These are phyloP conservation scores for Apamea crenata DNA, from an alignment of 2,888 invertebrate species.

Conservation along the genomic window DNA sequence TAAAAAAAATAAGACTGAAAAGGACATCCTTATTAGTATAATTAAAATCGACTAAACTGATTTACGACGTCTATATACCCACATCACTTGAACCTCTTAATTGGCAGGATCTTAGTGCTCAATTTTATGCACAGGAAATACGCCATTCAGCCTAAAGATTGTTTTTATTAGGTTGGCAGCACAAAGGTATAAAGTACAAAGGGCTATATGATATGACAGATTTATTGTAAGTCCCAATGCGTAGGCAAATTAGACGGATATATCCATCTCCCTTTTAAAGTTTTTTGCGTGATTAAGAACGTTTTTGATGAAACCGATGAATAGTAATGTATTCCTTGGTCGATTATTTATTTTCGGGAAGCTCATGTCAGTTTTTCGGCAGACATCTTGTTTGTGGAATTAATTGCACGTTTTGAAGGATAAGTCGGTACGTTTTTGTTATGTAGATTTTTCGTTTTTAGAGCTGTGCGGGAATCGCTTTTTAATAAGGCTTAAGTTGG, in stretches of 20 bases:
- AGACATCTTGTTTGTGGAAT: constrained; percentile 62
- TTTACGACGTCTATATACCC: constrained; percentile 80
- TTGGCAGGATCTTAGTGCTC: constrained; percentile 80
- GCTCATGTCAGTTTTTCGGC: constrained; percentile 71
- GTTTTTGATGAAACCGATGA: constrained; percentile 78
- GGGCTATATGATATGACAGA: constrained; percentile 88
- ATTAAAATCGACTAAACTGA: constrained; percentile 82
- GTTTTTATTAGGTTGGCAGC: constrained; percentile 84
- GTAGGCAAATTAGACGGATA: constrained; percentile 89
- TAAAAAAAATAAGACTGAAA: constrained; percentile 70
- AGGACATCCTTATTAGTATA: constrained; percentile 83
- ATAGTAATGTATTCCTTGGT: constrained; percentile 74
- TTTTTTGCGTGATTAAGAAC: constrained; percentile 73
- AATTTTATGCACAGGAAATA: constrained; percentile 82
- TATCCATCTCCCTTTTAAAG: constrained; percentile 83
- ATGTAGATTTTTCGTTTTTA: constrained; percentile 61
- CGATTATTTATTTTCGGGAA: constrained; percentile 69
- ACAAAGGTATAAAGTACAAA: constrained; percentile 77
- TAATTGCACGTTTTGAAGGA: constrained; percentile 64
- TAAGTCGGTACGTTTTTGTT: constrained; percentile 47
- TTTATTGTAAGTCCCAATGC: constrained; percentile 82
- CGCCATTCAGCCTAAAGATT: constrained; percentile 81
- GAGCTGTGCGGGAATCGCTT: constrained; percentile 43
- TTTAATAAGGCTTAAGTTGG: constrained; percentile 51
- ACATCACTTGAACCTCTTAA: constrained; percentile 82